phyloP scores from a whole-genome alignment of 2,888 invertebrate species.

The Diarsia dahlii region DNA sequence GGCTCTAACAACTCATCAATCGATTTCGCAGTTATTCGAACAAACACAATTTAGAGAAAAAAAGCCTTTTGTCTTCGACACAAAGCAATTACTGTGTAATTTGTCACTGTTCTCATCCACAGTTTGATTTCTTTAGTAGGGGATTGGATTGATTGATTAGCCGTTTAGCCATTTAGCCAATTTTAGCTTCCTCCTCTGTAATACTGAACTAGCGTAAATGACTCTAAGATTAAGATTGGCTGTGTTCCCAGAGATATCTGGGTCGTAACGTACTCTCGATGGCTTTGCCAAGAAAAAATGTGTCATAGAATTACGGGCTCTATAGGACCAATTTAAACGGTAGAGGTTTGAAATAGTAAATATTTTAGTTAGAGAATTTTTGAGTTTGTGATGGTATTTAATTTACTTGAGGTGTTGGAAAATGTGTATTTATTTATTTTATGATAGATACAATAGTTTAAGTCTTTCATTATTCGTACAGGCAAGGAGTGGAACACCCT shows the following conservation, averaged over 20 bases:
- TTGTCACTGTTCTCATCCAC: slow-evolving; percentile 83
- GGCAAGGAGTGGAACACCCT: too few species aligned
- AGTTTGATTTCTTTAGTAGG: slow-evolving; percentile 84
- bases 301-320: slow-evolving; percentile 47
- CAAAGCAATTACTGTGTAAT: slow-evolving; percentile 87
- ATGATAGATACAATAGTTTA: too few species aligned
- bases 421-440: neutral
- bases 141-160: slow-evolving; percentile 86
- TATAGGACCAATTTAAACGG: slow-evolving; percentile 46
- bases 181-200: slow-evolving; percentile 67
- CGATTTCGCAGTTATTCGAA: slow-evolving; percentile 82
- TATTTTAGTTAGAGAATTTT: neutral
- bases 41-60: slow-evolving; percentile 78
- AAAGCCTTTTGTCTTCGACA: slow-evolving; percentile 80
- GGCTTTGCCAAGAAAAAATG: slow-evolving; percentile 67
- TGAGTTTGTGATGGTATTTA: slow-evolving; percentile 2
- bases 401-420: neutral
- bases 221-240: slow-evolving; percentile 68
- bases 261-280: slow-evolving; percentile 55
- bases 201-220: slow-evolving; percentile 64
- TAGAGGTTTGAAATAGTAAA: slow-evolving; percentile 4
- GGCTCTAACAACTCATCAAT: slow-evolving; percentile 85
- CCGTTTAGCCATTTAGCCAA: slow-evolving; percentile 71
- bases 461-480: too few species aligned
- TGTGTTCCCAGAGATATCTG: slow-evolving; percentile 64